phyloP scores from a whole-genome alignment of 2,888 invertebrate species.

The Acanthococcus lagerstroemiae region DNA sequence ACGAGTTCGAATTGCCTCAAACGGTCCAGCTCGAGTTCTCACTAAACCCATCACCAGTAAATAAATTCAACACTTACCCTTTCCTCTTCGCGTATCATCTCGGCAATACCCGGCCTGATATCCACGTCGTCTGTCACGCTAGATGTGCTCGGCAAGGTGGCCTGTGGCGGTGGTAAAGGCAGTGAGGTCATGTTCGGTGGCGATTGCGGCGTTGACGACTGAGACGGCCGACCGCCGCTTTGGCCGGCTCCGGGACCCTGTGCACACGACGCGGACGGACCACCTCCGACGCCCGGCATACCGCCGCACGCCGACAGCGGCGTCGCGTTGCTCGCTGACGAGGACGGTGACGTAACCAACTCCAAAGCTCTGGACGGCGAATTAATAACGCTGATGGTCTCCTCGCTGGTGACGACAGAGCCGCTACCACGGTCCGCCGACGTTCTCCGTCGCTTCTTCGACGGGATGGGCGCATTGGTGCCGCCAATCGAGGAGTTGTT shows the following conservation, averaged over 20 bases:
- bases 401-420: constrained; percentile 40
- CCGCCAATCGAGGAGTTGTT: constrained; percentile 41
- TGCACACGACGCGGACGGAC: constrained; percentile 33
- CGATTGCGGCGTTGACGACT: constrained; percentile 40
- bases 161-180: constrained; percentile 41
- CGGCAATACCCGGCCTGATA: constrained; percentile 88
- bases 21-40: too few relatives aligned
- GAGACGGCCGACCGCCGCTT: constrained; percentile 39
- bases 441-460: constrained; percentile 40
- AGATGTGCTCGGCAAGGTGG: constrained; percentile 39
- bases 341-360: constrained; percentile 35
- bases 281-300: constrained; percentile 37
- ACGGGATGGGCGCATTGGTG: constrained; percentile 36
- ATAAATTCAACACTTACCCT: constrained; percentile 74
- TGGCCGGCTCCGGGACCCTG: constrained; percentile 34
- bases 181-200: constrained; percentile 40
- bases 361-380: constrained; percentile 35
- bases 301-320: constrained; percentile 39
- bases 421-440: constrained; percentile 41
- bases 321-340: constrained; percentile 41
- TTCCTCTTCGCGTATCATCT: constrained; percentile 94
- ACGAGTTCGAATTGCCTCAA: too few relatives aligned
- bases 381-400: constrained; percentile 35
- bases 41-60: neutral
- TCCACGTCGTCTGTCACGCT: constrained; percentile 62